Evolutionary conservation across 1,140 invertebrate genomes (phyloP), one percentile per base, ranked within the genome.

Genomic region (Lethocerus indicus): DNA sequence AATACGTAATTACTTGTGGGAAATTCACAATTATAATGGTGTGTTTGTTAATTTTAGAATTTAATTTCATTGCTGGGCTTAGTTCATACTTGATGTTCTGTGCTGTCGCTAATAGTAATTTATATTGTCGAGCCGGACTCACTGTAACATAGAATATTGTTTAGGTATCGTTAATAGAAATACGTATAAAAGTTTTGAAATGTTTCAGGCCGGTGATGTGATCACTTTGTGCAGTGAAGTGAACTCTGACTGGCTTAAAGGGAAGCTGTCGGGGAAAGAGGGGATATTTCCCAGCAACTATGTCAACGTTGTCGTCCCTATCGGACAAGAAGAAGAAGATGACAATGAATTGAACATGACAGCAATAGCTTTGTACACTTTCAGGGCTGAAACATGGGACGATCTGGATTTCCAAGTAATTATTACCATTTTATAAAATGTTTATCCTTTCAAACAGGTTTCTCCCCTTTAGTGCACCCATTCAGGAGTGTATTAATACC

Each of bases 251-350:
- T 91, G 87, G 87, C 60, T 83, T 50, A 74, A 74, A 50, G 87
- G 87, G 2, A 71, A 69, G 56, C 58, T 69, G 26, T 63, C 59
- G 37, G 75, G 74, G 18, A 65, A 66, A 43, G 75, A 79, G 61
- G 87, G 87, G 41, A 79, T 89, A 49, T 89, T 89, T 67, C 87
- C 87, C 1, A 63, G 68, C 18, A 84, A 76, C 60, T 89, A 83
- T 66, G 71, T 89, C 37, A 73, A 87, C 43, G 65, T 67, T 23
- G 69, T 65, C 42, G 56, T 55, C 28, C 58, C 59, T 58, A 32
- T 32, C 29, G 9, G 40, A 37, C 42, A 44, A 40, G n/a, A 28
- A 3, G 21, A 28, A n/a, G n/a, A 29, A 0, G 18, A 32, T n/a
- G 35, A 36, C 14, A 25, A 39, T 18, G 40, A 21, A 14, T 21